phyloP scores from a whole-genome alignment of 2,797 vertebrate genomes.

The Coreius guichenoti region DNA sequence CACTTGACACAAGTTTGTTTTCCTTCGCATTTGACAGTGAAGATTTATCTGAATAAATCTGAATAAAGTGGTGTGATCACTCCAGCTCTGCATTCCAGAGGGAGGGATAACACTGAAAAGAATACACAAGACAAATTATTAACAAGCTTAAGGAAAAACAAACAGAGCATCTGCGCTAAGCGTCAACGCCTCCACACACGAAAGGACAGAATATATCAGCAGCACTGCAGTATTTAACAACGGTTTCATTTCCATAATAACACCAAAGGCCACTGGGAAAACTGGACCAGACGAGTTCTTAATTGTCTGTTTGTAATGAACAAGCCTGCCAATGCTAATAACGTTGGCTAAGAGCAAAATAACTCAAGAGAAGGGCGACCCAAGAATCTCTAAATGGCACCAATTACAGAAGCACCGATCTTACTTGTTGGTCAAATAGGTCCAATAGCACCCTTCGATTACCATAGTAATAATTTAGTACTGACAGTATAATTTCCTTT shows the following conservation, averaged over 20 bases:
- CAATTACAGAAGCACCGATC: constrained; percentile 7
- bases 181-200: background rate
- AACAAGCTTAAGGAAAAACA: constrained; percentile 13
- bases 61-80: background rate
- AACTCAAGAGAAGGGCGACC: background rate
- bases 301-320: constrained; percentile 38
- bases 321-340: constrained; percentile 25
- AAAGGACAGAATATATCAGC: constrained; percentile 12
- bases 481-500: background rate
- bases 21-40: background rate
- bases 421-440: constrained; percentile 3
- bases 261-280: constrained; percentile 16
- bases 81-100: constrained; percentile 3
- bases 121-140: background rate
- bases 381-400: background rate
- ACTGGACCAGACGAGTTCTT: background rate
- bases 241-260: constrained; percentile 29
- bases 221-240: background rate
- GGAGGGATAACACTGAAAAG: background rate
- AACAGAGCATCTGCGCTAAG: background rate
- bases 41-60: background rate
- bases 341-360: constrained; percentile 12
- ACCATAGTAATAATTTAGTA: background rate
- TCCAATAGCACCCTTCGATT: background rate
- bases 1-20: background rate